These are phyloP conservation scores for Epizoanthus fatuus DNA, from an alignment of 92 coral and sea anemone genomes.

Conservation along the genomic window DNA sequence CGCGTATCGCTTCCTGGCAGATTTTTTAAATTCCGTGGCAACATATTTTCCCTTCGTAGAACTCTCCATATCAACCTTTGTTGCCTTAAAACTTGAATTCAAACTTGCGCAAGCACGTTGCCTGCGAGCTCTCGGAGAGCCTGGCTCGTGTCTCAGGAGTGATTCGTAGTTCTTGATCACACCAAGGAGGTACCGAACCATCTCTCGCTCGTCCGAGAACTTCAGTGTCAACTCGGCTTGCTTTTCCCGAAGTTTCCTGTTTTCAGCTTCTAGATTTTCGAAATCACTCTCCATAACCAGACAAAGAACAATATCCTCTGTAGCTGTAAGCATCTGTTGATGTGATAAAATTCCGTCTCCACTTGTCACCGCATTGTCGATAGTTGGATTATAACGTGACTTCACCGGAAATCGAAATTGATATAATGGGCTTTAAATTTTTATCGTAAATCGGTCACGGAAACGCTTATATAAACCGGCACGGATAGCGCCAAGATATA, in stretches of 20 bases:
- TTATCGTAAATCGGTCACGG: too few species aligned
- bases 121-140: constrained; percentile 51
- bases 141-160: constrained; percentile 70
- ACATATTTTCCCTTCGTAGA: background rate
- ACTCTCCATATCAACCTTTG: constrained; percentile 12
- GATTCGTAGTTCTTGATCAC: constrained; percentile 94
- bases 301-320: background rate
- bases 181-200: constrained; percentile 90
- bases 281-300: constrained; percentile 53
- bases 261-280: constrained; percentile 73
- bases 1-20: background rate
- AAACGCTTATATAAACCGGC: too few species aligned
- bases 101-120: background rate
- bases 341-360: background rate
- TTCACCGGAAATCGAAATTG: too few species aligned
- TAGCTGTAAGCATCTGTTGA: background rate
- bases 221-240: constrained; percentile 77
- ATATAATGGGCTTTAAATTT: too few species aligned
- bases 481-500: too few species aligned
- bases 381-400: too few species aligned
- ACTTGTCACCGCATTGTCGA: too few species aligned
- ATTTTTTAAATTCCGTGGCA: background rate
- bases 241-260: constrained; percentile 73
- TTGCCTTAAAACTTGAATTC: background rate
- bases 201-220: constrained; percentile 83